These are phyloP conservation scores for Cosmia trapezina DNA, from an alignment of 2,888 invertebrate genomes.

Conservation along the genomic window DNA sequence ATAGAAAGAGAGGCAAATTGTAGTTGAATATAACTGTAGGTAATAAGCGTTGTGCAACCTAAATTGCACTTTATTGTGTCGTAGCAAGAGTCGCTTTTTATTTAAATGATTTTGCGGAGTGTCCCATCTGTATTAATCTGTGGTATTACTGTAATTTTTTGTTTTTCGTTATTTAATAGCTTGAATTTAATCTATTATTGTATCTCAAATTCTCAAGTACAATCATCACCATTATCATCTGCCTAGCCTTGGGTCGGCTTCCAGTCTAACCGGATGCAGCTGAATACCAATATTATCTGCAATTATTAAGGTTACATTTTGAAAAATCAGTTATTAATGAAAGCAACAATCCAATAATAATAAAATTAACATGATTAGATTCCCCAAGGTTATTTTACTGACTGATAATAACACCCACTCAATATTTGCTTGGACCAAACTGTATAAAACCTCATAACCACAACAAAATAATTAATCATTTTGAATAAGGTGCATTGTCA, in stretches of 20 bases:
- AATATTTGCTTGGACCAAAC: neutral
- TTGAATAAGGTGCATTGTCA: neutral
- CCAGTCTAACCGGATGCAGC: too few species aligned
- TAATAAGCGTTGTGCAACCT: too few species aligned
- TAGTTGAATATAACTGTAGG: too few species aligned
- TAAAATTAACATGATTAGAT: constrained; percentile 10
- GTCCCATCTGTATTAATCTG: too few species aligned
- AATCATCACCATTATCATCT: too few species aligned
- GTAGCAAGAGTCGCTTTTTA: too few species aligned
- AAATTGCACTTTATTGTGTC: too few species aligned
- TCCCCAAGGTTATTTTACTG: constrained; percentile 6
- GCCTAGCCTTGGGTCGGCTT: too few species aligned
- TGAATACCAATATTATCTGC: neutral
- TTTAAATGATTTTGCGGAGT: too few species aligned
- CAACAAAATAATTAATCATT: neutral
- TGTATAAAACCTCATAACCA: constrained; percentile 3
- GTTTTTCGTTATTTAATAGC: neutral
- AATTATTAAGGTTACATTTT: neutral
- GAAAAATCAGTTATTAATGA: neutral
- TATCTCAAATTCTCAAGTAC: neutral
- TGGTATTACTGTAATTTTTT: neutral
- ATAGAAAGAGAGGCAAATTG: too few species aligned
- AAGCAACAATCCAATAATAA: neutral
- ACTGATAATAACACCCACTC: constrained; percentile 27
- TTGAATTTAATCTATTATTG: neutral